These are phyloP conservation scores for Brachionus asplanchnoidis DNA, from an alignment of 1,140 invertebrate genomes.

Conservation along the genomic window DNA sequence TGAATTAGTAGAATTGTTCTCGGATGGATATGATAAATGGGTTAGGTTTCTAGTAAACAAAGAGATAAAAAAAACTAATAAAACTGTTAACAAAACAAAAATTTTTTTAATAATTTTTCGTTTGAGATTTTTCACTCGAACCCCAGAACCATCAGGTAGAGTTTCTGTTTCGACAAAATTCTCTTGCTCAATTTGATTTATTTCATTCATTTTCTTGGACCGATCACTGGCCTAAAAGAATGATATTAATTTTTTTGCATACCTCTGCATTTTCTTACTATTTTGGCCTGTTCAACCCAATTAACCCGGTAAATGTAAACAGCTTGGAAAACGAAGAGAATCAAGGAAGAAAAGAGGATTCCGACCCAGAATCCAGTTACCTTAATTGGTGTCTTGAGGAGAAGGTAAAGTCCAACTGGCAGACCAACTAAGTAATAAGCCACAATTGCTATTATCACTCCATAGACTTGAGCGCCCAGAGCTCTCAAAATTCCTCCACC, in stretches of 20 bases:
- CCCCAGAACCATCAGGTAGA: not conserved
- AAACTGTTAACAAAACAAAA: not conserved
- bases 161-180: not conserved
- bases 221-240: not conserved
- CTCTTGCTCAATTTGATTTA: not conserved
- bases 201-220: not conserved
- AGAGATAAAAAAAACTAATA: not conserved
- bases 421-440: not conserved
- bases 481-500: not conserved
- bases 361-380: not conserved
- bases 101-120: constrained; percentile 18
- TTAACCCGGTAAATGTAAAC: not conserved
- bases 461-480: not conserved
- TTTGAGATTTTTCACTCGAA: not conserved
- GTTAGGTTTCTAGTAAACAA: not conserved
- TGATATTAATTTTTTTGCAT: too few relatives aligned
- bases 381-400: not conserved
- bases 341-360: not conserved
- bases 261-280: not conserved
- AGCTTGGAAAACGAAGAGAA: not conserved
- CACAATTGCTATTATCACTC: not conserved
- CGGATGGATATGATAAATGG: not conserved
- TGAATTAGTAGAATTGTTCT: not conserved
- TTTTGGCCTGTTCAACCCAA: not conserved
- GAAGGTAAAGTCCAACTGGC: not conserved